Base-by-base conservation (phyloP, 2,888 invertebrate species). In the Norana najaformis region DNA sequence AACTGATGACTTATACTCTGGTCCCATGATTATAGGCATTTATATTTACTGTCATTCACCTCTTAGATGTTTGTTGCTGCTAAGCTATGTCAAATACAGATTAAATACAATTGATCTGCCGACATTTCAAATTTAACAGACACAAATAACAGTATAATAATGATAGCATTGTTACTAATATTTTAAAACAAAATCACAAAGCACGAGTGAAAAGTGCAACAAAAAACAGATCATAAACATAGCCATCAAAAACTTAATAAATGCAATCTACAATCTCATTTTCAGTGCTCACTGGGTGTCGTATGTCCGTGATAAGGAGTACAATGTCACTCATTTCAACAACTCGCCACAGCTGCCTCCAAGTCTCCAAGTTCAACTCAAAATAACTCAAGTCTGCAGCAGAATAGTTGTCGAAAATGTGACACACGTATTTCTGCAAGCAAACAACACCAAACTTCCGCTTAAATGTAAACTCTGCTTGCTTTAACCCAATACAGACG, bases 261-360 rank as follows among this genome's bases (percentile, higher is more conserved):
- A 13, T 69, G 53, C 4, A 69, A 69, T 69, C 30, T n/a, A n/a
- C n/a, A 0, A 69, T n/a, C n/a, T 11, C 13, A 69, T 69, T n/a
- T 47, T 47, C 23, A 6, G 47, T 20, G 93, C 93, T 92, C 91
- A 94, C 94, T 14, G 94, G 94, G 91, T 94, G 93, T 91, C 94
- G 96, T 88, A 98, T 97, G 94, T 99, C 99, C 0, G 97, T 97
- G 91, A 99, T 97, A 18, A 98, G 96, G 23, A 99, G 95, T 30
- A 98, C 94, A 41, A 99, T 96, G 93, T 99, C 98, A 0, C 98
- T 98, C 96, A 98, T 97, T 95, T 99, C 99, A 14, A 98, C 94
- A 0, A 99, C 98, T 83, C 99, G 95, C 99, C 99, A 99, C 91
- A 99, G 95, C 93, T 99, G 99, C 30, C 98, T 95, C 98, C 98